Evolutionary conservation across 2,797 vertebrate species (phyloP), one percentile per base, ranked within the genome.

Genomic region (Betta splendens): DNA sequence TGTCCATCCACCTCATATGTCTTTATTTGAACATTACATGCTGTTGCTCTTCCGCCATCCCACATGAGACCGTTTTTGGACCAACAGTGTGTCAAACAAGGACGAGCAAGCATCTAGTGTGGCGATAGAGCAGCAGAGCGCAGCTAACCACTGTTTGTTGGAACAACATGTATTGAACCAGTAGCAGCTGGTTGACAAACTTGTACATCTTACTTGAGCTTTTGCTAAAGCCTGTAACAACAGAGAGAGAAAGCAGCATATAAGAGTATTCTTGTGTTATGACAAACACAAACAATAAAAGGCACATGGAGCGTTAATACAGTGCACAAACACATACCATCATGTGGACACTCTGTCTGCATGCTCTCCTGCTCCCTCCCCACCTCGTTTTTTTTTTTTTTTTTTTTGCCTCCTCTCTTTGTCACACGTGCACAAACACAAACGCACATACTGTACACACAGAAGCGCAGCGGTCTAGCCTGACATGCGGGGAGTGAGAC

Each of bases 51-150:
- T 71, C 64, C 58, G 56, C 31, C 23, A 32, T 57, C 69, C 60
- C 53, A 61, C 67, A 74, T 46, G 66, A 78, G 58, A 69, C 53
- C 57, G 13, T 29, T 69, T 77, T 54, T 79, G 63, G 71, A 62
- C 68, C 72, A 80, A 61, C 60, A 26, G 65, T 21, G 48, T 78
- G 83, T 87, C 80, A 85, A 76, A 81, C 79, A 16, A 75, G 78
- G 73, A 86, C 54, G 33, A 73, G 69, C n/a, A 49, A 59, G 35
- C 59, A 44, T 40, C 20, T 37, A 39, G 23, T 70, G 46, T 71
- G 67, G n/a, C n/a, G n/a, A n/a, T n/a, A 40, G 45, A 10, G 22
- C n/a, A n/a, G 44, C 28, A 58, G 45, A 22, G 42, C 13, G 9
- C 29, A 16, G 20, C 26, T 48, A 18, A 31, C 57, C 23, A 2